Conservation (phyloP, 2,888 invertebrate species). For the Tetranychus truncatus region DNA sequence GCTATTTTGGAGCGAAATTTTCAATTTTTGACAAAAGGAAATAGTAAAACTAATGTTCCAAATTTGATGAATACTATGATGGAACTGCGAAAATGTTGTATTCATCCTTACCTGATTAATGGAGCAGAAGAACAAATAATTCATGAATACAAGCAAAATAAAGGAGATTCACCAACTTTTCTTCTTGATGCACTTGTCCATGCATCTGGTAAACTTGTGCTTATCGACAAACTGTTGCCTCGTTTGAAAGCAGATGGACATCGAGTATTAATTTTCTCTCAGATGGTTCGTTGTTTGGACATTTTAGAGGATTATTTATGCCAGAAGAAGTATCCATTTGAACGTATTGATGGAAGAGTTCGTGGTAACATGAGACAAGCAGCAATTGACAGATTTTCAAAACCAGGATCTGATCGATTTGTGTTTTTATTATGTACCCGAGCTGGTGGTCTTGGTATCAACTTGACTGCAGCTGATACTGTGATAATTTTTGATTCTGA, state of each 20-base stretch:
- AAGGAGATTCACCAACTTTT: constrained; percentile 28
- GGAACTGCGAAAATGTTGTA: constrained; percentile 85
- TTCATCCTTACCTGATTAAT: constrained; percentile 92
- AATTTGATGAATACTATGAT: constrained; percentile 89
- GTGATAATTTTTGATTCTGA: constrained; percentile 99
- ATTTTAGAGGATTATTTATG: constrained; percentile 93
- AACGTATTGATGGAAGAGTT: constrained; percentile 92
- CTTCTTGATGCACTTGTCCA: constrained; percentile 53
- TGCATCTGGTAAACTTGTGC: constrained; percentile 95
- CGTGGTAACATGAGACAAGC: constrained; percentile 93
- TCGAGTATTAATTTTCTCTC: constrained; percentile 89
- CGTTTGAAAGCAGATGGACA: constrained; percentile 90
- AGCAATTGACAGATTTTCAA: constrained; percentile 95
- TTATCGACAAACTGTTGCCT: constrained; percentile 90
- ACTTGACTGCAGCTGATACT: constrained; percentile 95
- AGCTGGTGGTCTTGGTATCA: constrained; percentile 96
- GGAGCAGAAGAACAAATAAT: constrained; percentile 97
- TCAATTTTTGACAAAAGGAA: constrained; percentile 84
- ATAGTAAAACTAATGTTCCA: constrained; percentile 62
- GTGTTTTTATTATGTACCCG: constrained; percentile 95
- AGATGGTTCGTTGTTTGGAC: constrained; percentile 93
- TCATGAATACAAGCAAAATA: constrained; percentile 47
- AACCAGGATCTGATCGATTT: constrained; percentile 93
- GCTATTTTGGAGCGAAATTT: constrained; percentile 97
- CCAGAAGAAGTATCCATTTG: constrained; percentile 72